These are phyloP conservation scores for Jacana jacana DNA, from an alignment of 2,113 vertebrate genomes.

Conservation along the genomic window DNA sequence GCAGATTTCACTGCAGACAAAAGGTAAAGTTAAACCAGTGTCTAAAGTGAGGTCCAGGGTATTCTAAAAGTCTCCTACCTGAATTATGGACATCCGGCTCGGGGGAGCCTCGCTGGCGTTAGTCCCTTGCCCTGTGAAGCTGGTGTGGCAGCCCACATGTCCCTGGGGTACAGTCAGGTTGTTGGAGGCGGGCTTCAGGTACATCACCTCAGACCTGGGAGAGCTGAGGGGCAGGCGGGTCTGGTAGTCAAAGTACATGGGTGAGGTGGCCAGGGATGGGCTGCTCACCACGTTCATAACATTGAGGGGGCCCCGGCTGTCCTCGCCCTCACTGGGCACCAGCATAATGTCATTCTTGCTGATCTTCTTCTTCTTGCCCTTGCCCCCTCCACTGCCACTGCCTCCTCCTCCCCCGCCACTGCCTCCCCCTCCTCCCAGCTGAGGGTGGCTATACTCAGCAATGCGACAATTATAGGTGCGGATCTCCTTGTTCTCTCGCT, in stretches of 20 bases:
- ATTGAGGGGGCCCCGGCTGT: conserved; percentile 96
- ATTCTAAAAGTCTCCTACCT: conserved; percentile 89
- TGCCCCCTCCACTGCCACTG: conserved; percentile 65
- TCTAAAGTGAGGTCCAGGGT: conserved; percentile 55
- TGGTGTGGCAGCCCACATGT: conserved; percentile 97
- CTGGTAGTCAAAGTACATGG: conserved; percentile 99
- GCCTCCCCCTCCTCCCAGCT: conserved; percentile 83
- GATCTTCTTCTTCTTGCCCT: conserved; percentile 83
- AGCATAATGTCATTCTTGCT: conserved; percentile 99
- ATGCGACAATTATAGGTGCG: conserved; percentile 99
- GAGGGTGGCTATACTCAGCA: conserved; percentile 97
- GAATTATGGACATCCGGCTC: conserved; percentile 99
- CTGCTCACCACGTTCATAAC: conserved; percentile 99
- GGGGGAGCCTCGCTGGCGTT: conserved; percentile 93
- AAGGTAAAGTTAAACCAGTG: conserved; percentile 45
- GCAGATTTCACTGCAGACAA: conserved; percentile 49
- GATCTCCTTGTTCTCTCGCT: conserved; percentile 98
- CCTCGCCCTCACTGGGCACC: conserved; percentile 98
- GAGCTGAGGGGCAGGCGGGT: conserved; percentile 99
- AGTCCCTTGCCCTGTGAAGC: conserved; percentile 96
- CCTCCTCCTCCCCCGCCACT: conserved; percentile 65
- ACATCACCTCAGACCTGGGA: conserved; percentile 99
- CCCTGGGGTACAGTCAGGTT: conserved; percentile 98
- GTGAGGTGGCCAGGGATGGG: conserved; percentile 97
- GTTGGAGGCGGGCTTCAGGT: conserved; percentile 97